Base-by-base conservation (phyloP, 2,113 vertebrate genomes). In the Stigmatopora nigra region DNA sequence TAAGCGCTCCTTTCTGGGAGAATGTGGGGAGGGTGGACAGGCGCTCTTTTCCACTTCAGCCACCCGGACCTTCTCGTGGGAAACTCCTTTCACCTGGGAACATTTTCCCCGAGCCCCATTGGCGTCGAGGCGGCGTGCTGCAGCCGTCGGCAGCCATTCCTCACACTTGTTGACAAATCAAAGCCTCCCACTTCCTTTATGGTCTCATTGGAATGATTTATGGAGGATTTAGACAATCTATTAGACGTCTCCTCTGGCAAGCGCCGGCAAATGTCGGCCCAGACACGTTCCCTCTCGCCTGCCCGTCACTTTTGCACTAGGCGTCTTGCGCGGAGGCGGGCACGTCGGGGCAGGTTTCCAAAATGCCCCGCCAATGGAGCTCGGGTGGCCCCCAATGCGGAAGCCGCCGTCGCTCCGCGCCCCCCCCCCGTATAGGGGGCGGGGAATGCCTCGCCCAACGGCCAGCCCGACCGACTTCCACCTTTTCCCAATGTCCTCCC, bases 301-400 rank as follows among this genome's bases (percentile, higher is more conserved):
- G 70, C 68, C 70, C 4, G 60, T 59, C 48, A 5, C 56, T 4
- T 58, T 19, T 31, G 4, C 1, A 68, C 67, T 72, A 69, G 14
- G 19, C 61, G 74, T 78, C 62, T 70, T 0, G 14, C 0, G 47
- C 3, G 5, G 60, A 58, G 55, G 63, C 83, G 81, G 71, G 83
- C 25, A 31, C 25, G 25, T 71, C 67, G 1, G 69, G 31, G 77
- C 83, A 83, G 73, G 73, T 35, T 25, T 47, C 52, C 22, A 62
- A 68, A 48, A 53, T 61, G n/a, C 52, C 53, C 2, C 25, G 25
- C 25, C 25, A 31, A 31, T 31, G 25, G 25, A 31, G 25, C 25
- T 31, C 25, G 25, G 3, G 25, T n/a, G 25, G 25, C 25, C 25
- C 25, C 25, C 25, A 31, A 31, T 3, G 25, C 3, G 25, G 25